Evolutionary conservation across 2,888 invertebrate genomes (phyloP).

Genomic region (Callinectes sapidus): DNA sequence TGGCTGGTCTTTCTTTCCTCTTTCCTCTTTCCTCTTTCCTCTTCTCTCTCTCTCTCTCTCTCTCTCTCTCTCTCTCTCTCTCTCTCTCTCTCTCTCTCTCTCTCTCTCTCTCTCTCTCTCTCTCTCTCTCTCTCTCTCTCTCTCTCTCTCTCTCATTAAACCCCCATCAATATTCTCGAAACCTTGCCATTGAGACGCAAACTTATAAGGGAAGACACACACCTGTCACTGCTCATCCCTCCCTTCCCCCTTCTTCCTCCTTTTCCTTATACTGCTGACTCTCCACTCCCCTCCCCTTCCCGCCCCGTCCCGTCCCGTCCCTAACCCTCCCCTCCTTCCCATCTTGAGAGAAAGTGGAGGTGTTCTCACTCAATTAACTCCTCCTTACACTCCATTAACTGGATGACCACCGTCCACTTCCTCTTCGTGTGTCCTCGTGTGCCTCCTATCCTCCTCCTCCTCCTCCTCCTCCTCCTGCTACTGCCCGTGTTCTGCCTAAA

Average conservation of each 20-base stretch:
- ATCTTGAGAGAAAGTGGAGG: conserved; percentile 28
- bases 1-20: not conserved
- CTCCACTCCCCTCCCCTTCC: not conserved
- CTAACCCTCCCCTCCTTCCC: not conserved
- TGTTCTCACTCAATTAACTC: conserved; percentile 36
- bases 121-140: not conserved
- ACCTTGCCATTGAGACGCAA: not conserved
- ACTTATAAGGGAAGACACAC: not conserved
- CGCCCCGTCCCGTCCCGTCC: not conserved
- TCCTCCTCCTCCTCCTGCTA: not conserved
- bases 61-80: too few species aligned
- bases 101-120: not conserved
- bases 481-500: not conserved
- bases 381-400: conserved; percentile 24
- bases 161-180: not conserved
- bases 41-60: not conserved
- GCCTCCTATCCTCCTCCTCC: not conserved
- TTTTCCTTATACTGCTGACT: not conserved
- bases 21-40: not conserved
- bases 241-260: not conserved
- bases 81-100: not conserved
- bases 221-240: not conserved
- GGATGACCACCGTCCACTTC: not conserved
- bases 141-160: not conserved
- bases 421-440: not conserved